These are phyloP conservation scores for Nyleta sp. DNA, from an alignment of 2,888 invertebrate species.

Conservation along the genomic window DNA sequence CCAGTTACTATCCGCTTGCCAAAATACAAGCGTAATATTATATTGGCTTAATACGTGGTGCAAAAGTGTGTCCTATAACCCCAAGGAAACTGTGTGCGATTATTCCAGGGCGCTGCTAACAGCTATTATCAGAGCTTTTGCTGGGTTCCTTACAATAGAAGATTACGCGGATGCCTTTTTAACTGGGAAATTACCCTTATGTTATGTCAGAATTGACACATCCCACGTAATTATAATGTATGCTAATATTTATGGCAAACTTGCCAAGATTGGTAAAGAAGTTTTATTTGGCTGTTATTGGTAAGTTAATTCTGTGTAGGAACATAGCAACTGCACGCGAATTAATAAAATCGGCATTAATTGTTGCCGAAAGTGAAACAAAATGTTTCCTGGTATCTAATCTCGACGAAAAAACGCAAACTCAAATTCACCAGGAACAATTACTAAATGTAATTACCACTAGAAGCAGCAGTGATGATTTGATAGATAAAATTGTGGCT, in stretches of 20 bases:
- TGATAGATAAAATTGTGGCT: no score
- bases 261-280: conserved; percentile 5
- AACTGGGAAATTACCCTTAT: not conserved
- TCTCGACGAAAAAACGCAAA: no score
- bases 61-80: no score
- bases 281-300: conserved; percentile 33
- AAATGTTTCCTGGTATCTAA: no score
- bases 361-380: no score
- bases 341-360: no score
- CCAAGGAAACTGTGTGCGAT: conserved; percentile 2
- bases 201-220: conserved; percentile 23
- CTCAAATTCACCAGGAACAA: no score
- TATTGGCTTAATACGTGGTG: no score
- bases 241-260: conserved; percentile 11
- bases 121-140: conserved; percentile 53
- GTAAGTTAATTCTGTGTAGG: conserved; percentile 28
- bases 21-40: not conserved
- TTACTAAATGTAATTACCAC: no score
- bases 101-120: conserved; percentile 42
- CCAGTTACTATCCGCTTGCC: not conserved
- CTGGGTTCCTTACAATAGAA: conserved; percentile 46
- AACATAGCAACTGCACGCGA: not conserved
- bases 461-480: no score
- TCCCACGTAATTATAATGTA: conserved; percentile 38
- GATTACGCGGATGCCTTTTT: not conserved